phyloP scores from a whole-genome alignment of 2,113 vertebrate species.

The Pollimyrus isidori region DNA sequence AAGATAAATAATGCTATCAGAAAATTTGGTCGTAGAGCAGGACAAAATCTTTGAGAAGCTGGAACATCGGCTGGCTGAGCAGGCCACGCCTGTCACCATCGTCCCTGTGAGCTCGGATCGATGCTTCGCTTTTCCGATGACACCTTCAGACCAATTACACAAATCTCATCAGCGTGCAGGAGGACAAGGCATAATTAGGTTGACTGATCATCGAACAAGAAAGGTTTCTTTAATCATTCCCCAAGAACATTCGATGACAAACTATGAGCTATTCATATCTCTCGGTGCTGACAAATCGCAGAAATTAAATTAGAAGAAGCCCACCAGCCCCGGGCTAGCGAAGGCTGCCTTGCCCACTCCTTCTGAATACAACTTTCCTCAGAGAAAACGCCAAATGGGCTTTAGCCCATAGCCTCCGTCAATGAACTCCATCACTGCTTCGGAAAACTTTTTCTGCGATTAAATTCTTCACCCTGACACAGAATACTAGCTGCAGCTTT shows the following conservation, averaged over 20 bases:
- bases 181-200: constrained; percentile 26
- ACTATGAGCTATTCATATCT: constrained; percentile 19
- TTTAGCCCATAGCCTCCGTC: neutral
- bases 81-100: neutral
- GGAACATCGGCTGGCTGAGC: neutral
- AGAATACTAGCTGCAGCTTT: neutral
- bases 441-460: neutral
- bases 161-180: constrained; percentile 18
- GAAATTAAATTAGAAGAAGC: constrained; percentile 22
- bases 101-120: constrained; percentile 1
- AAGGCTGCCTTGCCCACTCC: neutral
- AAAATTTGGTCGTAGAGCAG: neutral
- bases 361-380: neutral
- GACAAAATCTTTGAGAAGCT: neutral
- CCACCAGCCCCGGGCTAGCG: constrained; percentile 1
- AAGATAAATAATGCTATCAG: neutral
- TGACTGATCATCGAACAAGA: constrained; percentile 24
- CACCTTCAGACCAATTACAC: constrained; percentile 26
- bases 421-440: neutral
- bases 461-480: neutral
- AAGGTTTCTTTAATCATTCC: constrained; percentile 26
- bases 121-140: constrained; percentile 1
- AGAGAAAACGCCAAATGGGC: neutral
- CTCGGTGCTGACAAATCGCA: constrained; percentile 18
- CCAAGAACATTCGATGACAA: constrained; percentile 20